Conservation (phyloP, 2,888 invertebrate species). For the Drosophila suboccidentalis region DNA sequence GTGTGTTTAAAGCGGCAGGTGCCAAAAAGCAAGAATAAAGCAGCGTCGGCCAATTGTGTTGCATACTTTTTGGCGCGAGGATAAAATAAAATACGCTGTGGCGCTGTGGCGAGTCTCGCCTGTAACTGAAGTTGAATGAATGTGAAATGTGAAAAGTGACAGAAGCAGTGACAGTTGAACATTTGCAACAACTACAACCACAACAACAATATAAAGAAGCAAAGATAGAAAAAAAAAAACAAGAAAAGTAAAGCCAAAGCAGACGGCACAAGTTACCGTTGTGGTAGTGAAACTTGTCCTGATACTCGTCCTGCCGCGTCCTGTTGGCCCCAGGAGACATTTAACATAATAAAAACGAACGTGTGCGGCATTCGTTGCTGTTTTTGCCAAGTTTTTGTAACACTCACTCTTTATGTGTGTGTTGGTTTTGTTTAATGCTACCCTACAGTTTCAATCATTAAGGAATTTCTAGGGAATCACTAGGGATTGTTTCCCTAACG, state of each 20-base stretch:
- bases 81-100: slow-evolving; percentile 21
- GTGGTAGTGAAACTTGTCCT: slow-evolving; percentile 18
- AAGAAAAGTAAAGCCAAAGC: slow-evolving; percentile 34
- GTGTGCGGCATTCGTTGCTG: slow-evolving; percentile 74
- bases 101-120: slow-evolving; percentile 11
- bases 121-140: slow-evolving; percentile 49
- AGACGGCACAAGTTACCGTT: slow-evolving; percentile 50
- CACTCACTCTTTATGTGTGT: slow-evolving; percentile 19
- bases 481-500: too few species aligned
- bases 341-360: slow-evolving; percentile 81
- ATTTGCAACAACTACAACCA: slow-evolving; percentile 50
- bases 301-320: slow-evolving; percentile 24
- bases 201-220: slow-evolving; percentile 12
- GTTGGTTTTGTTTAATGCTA: slow-evolving; percentile 70
- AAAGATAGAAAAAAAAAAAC: slow-evolving; percentile 14
- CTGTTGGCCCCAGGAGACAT: slow-evolving; percentile 78
- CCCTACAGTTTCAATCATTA: too few species aligned
- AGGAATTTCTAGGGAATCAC: too few species aligned
- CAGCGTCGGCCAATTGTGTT: slow-evolving; percentile 35
- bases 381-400: slow-evolving; percentile 58
- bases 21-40: slow-evolving; percentile 10
- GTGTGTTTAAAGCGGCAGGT: slow-evolving; percentile 69
- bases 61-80: slow-evolving; percentile 79
- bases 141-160: slow-evolving; percentile 78
- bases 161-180: slow-evolving; percentile 76